A percentile compares a stretch with the other conserved stretches of the same genome.
Conservation (phyloP, 2,797 vertebrate species). For the Antrozous pallidus region DNA sequence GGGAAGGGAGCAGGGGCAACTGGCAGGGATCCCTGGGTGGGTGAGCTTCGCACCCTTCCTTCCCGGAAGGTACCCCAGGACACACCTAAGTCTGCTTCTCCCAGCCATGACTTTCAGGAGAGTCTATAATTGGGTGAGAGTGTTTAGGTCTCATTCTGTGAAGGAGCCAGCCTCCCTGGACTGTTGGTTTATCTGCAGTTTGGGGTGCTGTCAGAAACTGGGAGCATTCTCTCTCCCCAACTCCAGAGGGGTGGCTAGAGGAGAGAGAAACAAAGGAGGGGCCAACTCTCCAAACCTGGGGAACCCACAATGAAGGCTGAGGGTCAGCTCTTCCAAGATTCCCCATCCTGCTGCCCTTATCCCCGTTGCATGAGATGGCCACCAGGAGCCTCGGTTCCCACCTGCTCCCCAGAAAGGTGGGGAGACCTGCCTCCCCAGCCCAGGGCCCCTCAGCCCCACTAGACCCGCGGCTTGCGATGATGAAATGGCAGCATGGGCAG, state of each 20-base stretch:
- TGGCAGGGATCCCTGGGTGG: neutral
- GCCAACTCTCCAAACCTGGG: neutral
- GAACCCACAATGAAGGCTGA: neutral
- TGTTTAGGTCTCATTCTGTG: neutral
- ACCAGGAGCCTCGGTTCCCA: neutral
- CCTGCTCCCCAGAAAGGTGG: neutral
- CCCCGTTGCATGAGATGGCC: neutral
- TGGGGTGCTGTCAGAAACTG: neutral
- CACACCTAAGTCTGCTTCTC: neutral
- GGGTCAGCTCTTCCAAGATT: neutral
- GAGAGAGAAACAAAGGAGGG: neutral
- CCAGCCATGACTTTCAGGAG: neutral
- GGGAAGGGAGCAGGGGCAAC: neutral
- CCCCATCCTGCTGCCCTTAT: fast-evolving
- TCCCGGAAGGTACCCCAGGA: neutral
- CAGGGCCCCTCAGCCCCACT: neutral
- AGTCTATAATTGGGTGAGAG: neutral
- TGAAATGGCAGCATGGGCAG: slow-evolving; percentile 77
- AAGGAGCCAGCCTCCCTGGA: neutral
- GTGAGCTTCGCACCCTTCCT: neutral
- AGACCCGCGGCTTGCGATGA: slow-evolving; percentile 69
- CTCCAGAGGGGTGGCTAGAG: neutral
- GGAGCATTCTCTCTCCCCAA: neutral
- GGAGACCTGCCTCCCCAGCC: neutral
- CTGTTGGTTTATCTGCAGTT: neutral